These are phyloP conservation scores for Drosophila longiperda DNA, from an alignment of 2,888 invertebrate species.

Conservation along the genomic window DNA sequence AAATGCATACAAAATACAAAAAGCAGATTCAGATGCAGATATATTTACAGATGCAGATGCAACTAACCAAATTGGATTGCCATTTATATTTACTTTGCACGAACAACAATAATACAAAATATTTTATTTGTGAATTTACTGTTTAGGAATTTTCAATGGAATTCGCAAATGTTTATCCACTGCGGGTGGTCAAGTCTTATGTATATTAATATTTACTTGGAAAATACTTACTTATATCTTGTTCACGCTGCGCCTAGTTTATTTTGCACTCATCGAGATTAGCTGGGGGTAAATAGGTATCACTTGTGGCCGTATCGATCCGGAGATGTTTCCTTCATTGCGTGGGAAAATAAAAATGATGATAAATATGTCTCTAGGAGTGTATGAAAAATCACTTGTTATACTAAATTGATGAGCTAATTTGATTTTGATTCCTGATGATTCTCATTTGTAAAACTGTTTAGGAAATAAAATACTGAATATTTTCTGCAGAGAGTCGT, in stretches of 20 bases:
- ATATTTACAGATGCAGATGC: conserved; percentile 15
- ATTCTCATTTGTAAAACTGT: not conserved
- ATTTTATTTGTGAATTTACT: not conserved
- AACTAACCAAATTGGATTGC: not conserved
- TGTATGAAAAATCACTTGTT: not conserved
- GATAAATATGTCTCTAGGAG: not conserved
- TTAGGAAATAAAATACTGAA: not conserved
- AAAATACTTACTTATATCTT: not conserved
- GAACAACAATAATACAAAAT: not conserved
- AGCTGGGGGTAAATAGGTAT: not conserved
- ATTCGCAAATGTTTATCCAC: conserved; percentile 42
- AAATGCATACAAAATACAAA: conserved; percentile 1
- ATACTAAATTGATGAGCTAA: not conserved
- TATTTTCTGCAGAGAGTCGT: not conserved
- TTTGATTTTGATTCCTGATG: not conserved
- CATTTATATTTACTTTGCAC: not conserved
- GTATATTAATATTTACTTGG: conserved; percentile 36
- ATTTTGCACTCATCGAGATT: not conserved
- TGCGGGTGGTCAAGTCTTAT: conserved; percentile 12
- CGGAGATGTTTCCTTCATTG: not conserved
- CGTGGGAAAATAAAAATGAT: not conserved
- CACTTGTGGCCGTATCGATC: not conserved
- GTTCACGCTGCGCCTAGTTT: conserved; percentile 26
- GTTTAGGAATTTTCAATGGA: conserved; percentile 4
- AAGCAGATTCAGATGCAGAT: conserved; percentile 1